A percentile compares a stretch with the other conserved stretches of the same genome.
Conservation (phyloP, 2,113 vertebrate genomes). For the Pristiophorus japonicus region DNA sequence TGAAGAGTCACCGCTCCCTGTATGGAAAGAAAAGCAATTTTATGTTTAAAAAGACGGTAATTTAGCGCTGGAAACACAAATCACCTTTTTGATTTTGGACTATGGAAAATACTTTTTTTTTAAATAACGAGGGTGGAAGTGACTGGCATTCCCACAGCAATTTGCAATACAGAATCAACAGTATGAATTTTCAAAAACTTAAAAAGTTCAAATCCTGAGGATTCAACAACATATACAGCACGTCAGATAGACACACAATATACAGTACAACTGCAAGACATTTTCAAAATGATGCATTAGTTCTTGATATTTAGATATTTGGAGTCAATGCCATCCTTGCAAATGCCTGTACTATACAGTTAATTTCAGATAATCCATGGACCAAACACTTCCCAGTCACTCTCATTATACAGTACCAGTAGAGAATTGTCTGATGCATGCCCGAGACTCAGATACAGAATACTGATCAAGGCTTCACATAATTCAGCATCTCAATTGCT, state of each 20-base stretch:
- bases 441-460: constrained; percentile 13
- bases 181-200: neutral
- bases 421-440: neutral
- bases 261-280: neutral
- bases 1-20: constrained; percentile 85
- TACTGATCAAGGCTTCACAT: constrained; percentile 28
- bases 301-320: neutral
- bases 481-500: neutral
- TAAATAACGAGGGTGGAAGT: neutral
- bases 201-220: neutral
- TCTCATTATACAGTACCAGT: neutral
- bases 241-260: neutral
- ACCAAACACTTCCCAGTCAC: neutral
- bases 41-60: neutral
- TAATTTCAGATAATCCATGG: constrained; percentile 30
- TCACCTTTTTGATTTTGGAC: neutral
- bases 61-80: neutral
- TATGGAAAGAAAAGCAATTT: neutral
- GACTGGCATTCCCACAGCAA: neutral
- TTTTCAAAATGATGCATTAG: neutral
- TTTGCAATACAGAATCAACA: neutral
- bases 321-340: neutral
- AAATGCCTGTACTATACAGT: neutral
- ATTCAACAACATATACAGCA: neutral
- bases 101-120: neutral